A percentile compares a stretch with the other conserved stretches of the same genome.
Conservation (phyloP, 2,113 vertebrate genomes). For the Nasalis larvatus region DNA sequence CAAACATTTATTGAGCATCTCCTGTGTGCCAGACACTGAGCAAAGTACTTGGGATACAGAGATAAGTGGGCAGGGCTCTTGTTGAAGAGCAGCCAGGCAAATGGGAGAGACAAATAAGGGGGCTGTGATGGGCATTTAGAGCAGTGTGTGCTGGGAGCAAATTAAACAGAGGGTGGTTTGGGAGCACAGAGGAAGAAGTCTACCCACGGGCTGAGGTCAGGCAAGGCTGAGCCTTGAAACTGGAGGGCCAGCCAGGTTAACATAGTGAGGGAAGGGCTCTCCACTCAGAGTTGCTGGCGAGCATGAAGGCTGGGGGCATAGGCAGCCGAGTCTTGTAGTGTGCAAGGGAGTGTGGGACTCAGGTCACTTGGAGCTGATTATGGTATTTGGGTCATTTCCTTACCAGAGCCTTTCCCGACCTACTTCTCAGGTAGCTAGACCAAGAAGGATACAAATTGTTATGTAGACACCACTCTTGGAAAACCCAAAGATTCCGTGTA, state of each 20-base stretch:
- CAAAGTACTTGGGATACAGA: background rate
- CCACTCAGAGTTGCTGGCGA: fast-evolving
- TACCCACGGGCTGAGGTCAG: fast-evolving
- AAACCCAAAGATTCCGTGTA: background rate
- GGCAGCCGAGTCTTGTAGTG: fast-evolving
- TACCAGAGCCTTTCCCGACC: background rate
- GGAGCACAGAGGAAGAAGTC: background rate
- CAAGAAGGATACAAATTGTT: background rate
- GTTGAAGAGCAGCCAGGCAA: background rate
- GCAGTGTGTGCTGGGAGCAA: no score
- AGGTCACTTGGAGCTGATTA: background rate
- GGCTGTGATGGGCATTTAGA: fast-evolving
- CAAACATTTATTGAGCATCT: background rate
- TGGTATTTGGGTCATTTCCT: background rate
- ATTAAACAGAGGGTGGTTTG: background rate
- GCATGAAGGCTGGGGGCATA: fast-evolving
- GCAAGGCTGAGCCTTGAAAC: background rate
- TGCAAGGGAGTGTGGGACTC: fast-evolving
- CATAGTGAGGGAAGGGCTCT: background rate
- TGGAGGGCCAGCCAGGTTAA: background rate
- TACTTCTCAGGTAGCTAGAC: background rate
- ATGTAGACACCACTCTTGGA: background rate
- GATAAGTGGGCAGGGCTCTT: background rate
- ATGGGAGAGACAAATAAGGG: background rate
- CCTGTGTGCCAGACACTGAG: background rate